Evolutionary conservation across 1,140 invertebrate genomes (phyloP), one percentile per base, ranked within the genome.

Genomic region (Brachionus koreanus): DNA sequence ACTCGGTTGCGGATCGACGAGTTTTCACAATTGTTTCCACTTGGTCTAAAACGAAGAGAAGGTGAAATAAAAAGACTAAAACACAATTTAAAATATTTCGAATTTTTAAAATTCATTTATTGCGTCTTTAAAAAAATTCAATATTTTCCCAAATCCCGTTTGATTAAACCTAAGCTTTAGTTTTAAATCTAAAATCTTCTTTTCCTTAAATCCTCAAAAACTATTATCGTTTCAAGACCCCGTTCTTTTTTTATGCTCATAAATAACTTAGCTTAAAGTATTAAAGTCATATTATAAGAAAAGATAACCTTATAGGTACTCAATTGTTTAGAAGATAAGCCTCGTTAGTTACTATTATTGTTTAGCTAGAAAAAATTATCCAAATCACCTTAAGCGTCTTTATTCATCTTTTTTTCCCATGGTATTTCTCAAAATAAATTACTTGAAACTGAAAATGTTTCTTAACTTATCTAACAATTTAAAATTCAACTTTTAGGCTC

Each of bases 261-360:
- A 65, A 65, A 16, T 65, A 65, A 13, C 63, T 65, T 65, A 65
- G 63, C 63, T 65, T 65, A 65, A 65, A 65, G 63, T 65, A 65
- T 65, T 65, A 65, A 65, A 65, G 63, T 65, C 63, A 65, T 65
- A 65, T 65, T 65, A 65, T 9, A 57, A 19, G n/a, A 29, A 29
- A 29, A 57, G 49, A 57, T 57, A 57, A 57, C 49, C 49, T 57
- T 65, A 65, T n/a, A 65, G 25, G 25, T 65, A 33, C 33, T 65
- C 63, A n/a, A 65, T 65, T 65, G 63, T 65, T 65, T 65, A 65
- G 33, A 65, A 65, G 33, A 33, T 65, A 65, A 57, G 49, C 49
- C 49, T 57, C 49, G 49, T 23, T 57, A 19, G 49, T 16, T 57
- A 57, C 49, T 23, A 57, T 19, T 19, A 57, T 29, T 29, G 29